Evolutionary conservation across 2,113 vertebrate species (phyloP).

Genomic region (Alaudala cheleensis): DNA sequence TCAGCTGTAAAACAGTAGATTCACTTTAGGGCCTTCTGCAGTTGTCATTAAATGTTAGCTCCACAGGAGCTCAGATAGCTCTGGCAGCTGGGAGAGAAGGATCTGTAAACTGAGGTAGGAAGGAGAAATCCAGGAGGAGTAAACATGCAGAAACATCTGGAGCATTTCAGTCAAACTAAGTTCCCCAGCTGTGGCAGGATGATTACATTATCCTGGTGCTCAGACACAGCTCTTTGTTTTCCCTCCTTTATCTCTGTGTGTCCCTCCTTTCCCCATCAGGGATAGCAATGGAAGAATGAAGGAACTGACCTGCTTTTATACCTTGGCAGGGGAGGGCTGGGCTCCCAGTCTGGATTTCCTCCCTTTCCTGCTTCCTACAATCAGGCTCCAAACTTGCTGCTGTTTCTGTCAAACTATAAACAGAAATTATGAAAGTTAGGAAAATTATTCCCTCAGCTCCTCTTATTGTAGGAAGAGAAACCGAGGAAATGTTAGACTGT

Average conservation of each 20-base stretch:
- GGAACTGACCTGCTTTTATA: not conserved
- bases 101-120: not conserved
- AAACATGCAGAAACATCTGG: slow-evolving; percentile 1
- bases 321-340: not conserved
- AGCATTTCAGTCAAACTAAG: not conserved
- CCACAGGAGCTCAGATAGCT: not conserved
- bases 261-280: not conserved
- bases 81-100: not conserved
- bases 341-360: not conserved
- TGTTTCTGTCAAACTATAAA: not conserved
- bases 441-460: not conserved
- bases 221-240: not conserved
- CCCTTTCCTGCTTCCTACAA: not conserved
- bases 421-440: not conserved
- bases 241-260: not conserved
- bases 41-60: not conserved
- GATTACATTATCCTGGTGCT: not conserved
- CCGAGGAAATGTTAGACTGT: not conserved
- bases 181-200: not conserved
- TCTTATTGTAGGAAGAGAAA: not conserved
- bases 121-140: not conserved
- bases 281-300: not conserved
- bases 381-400: not conserved
- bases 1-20: slow-evolving; percentile 11
- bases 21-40: slow-evolving; percentile 23